Evolutionary conservation across 2,888 invertebrate genomes (phyloP), one percentile per base, ranked within the genome.

Genomic region (Saturnia japonica): DNA sequence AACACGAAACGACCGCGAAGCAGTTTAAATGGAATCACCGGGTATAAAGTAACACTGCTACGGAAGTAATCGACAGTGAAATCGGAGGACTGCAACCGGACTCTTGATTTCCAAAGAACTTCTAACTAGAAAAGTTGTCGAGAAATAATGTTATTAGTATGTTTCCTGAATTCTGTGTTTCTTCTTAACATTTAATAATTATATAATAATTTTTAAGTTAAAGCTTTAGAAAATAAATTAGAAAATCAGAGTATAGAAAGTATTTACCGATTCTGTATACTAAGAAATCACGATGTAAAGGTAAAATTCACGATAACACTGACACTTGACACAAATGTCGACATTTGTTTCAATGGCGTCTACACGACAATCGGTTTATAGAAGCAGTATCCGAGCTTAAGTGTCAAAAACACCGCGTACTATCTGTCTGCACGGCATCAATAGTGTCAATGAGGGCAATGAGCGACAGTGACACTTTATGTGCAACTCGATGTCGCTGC

Each of bases 41-140:
- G 67, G 77, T 75, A 74, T 82, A 81, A 82, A 85, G 83, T 77
- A 76, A 80, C 76, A 81, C 66, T 54, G 54, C 67, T 54, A 78
- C 74, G 69, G 77, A 78, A 74, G 81, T 82, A 85, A 78, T 76
- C 79, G 79, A 78, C 82, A 73, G 80, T 86, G 79, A 85, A 87
- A 88, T 85, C 82, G 75, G 78, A 80, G 81, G 75, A 87, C 82
- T 86, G 83, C 85, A 82, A 76, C 64, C 64, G 40, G 64, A 64
- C 70, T 70, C 51, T 67, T 54, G 67, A 67, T 79, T 84, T 85
- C 73, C 81, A 80, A 85, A 85, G 85, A 91, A 92, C 86, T 91
- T 90, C 80, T 90, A 92, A 92, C 86, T 88, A 91, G 90, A 87
- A 90, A 93, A 93, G 82, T 91, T 90, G 74, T 74, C 77, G 71